phyloP scores from a whole-genome alignment of 2,888 invertebrate species.

The Pogonocherus hispidulus region DNA sequence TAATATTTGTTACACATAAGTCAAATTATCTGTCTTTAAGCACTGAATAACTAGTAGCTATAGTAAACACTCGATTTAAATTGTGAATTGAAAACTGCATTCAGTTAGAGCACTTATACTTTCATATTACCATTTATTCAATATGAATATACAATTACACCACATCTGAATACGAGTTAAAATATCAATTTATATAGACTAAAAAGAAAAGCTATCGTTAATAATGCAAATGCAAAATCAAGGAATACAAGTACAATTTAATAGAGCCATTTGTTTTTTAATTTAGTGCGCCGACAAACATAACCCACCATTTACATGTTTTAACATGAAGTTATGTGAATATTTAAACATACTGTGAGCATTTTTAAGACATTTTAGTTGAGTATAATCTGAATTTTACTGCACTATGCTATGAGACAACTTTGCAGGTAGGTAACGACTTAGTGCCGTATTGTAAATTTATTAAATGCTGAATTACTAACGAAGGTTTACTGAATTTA shows the following conservation, averaged over 20 bases:
- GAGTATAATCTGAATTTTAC: slow-evolving; percentile 61
- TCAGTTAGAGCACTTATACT: slow-evolving; percentile 15
- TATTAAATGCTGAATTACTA: slow-evolving; percentile 51
- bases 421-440: slow-evolving; percentile 55
- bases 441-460: slow-evolving; percentile 53
- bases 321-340: slow-evolving; percentile 63
- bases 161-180: slow-evolving; percentile 47
- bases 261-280: slow-evolving; percentile 67
- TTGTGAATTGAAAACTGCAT: slow-evolving; percentile 9
- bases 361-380: slow-evolving; percentile 60
- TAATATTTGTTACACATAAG: too few species aligned
- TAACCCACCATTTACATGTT: slow-evolving; percentile 51
- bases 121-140: slow-evolving; percentile 35
- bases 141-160: slow-evolving; percentile 40
- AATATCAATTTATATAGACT: slow-evolving; percentile 51
- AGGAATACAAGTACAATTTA: slow-evolving; percentile 64
- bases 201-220: slow-evolving; percentile 33
- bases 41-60: too few species aligned
- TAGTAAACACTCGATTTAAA: too few species aligned
- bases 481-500: slow-evolving; percentile 25
- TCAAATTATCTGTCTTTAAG: too few species aligned
- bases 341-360: slow-evolving; percentile 61
- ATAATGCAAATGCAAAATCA: slow-evolving; percentile 46
- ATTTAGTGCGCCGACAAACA: slow-evolving; percentile 67
- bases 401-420: slow-evolving; percentile 51